A percentile compares a stretch with the other conserved stretches of the same genome.
These are phyloP conservation scores for Alosa sapidissima DNA, from an alignment of 2,797 vertebrate species.

Conservation along the genomic window DNA sequence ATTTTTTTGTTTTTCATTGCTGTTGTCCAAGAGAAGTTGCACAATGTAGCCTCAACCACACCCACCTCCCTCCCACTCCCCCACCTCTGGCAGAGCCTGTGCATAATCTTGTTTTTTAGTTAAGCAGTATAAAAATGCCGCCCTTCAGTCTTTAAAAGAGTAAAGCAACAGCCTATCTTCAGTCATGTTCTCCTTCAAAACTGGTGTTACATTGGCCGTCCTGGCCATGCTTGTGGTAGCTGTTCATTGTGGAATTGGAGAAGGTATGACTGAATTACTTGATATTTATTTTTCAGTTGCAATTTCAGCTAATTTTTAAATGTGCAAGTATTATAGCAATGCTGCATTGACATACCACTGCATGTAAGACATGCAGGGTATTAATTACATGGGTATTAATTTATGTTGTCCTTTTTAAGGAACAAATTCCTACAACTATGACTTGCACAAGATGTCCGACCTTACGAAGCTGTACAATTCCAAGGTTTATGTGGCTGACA, in stretches of 20 bases:
- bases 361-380: neutral
- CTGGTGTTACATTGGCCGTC: conserved; percentile 37
- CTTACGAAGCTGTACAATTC: conserved; percentile 61
- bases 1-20: neutral
- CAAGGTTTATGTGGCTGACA: conserved; percentile 52
- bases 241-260: conserved; percentile 48
- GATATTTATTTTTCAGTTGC: neutral
- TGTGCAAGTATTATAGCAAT: neutral
- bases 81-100: neutral
- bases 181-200: conserved; percentile 44
- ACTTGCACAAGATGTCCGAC: conserved; percentile 49
- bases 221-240: conserved; percentile 40
- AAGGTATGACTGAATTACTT: conserved; percentile 44
- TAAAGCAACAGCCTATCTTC: neutral
- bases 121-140: neutral
- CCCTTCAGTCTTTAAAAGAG: neutral
- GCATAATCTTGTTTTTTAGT: neutral
- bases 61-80: neutral
- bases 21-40: neutral
- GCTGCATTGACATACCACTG: neutral
- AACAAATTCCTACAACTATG: conserved; percentile 37
- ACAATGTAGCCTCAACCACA: neutral
- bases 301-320: neutral
- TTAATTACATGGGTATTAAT: neutral
- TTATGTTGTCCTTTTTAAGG: conserved; percentile 30